A percentile compares a stretch with the other conserved stretches of the same genome.
Evolutionary conservation across 1,140 invertebrate genomes (phyloP).

Genomic region (Scaptomyza pallida): DNA sequence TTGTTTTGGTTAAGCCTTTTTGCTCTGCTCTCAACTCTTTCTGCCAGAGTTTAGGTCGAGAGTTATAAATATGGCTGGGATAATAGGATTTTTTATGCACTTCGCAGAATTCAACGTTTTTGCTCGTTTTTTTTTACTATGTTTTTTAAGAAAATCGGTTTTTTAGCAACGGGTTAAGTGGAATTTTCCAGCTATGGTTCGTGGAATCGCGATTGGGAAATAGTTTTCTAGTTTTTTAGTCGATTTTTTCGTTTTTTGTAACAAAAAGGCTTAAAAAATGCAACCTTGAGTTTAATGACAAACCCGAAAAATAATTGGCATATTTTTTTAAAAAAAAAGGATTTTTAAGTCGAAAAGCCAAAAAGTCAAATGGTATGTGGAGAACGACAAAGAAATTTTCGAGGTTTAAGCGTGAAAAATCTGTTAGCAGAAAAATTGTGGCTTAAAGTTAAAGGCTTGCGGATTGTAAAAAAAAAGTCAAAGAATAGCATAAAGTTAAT

Average conservation of each 20-base stretch:
- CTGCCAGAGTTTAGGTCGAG: conserved; percentile 27
- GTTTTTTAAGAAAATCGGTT: conserved; percentile 55
- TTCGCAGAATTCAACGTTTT: conserved; percentile 53
- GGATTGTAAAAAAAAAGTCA: conserved; percentile 26
- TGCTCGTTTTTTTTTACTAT: conserved; percentile 20
- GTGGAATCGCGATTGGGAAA: conserved; percentile 31
- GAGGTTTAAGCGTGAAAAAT: conserved; percentile 33
- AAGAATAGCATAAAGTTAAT: conserved; percentile 53
- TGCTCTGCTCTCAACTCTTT: conserved; percentile 74
- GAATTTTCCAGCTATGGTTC: conserved; percentile 48
- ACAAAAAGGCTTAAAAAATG: conserved; percentile 72
- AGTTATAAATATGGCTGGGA: conserved; percentile 40
- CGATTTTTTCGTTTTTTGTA: conserved; percentile 8
- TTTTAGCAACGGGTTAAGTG: conserved; percentile 55
- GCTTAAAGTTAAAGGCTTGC: conserved; percentile 43
- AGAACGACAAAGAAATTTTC: conserved; percentile 35
- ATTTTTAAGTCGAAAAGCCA: conserved; percentile 71
- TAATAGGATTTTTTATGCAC: conserved; percentile 45
- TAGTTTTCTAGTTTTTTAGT: conserved; percentile 29
- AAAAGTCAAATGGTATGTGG: conserved; percentile 67
- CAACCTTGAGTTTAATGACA: conserved; percentile 53
- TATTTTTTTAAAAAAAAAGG: conserved; percentile 24
- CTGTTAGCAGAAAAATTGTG: conserved; percentile 25
- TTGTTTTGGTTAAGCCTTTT: conserved; percentile 79
- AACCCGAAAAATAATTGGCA: conserved; percentile 16